Base-by-base conservation (phyloP, 2,888 invertebrate species). In the Fragum fragum region DNA sequence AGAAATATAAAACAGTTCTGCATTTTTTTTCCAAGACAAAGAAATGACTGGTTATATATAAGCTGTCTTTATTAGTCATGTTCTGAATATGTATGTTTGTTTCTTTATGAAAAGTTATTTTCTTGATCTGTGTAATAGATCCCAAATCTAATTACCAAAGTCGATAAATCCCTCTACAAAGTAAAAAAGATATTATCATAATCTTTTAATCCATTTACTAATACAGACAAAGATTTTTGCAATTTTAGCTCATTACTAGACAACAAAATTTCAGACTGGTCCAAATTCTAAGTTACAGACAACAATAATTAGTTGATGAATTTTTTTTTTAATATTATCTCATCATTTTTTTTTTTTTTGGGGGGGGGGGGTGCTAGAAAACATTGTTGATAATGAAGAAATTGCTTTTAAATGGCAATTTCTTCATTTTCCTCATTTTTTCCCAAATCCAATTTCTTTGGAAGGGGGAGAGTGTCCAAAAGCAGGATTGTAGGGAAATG, bases 181-280 rank as follows among this genome's bases (percentile, higher is more conserved):
- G 32, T 36, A 18, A 23, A 16, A 68, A 39, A 47, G 14, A 29
- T 36, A 68, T 42, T 68, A 68, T 66, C 55, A 63, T 73, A 78
- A 78, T 78, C 78, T 72, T 28, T 57, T 78, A 78, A 78, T 47
- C 78, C 78, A 68, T 68, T 78, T 73, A 29, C 52, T n/a, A 11
- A 47, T 57, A 57, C 57, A 57, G 57, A 57, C 57, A 57, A 14
- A 57, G 57, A 28, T 57, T 57, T 57, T 26, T 14, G 2, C 47
- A 47, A 47, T 47, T n/a, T n/a, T n/a, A n/a, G n/a, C n/a, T n/a
- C n/a, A n/a, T n/a, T n/a, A n/a, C n/a, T n/a, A n/a, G n/a, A n/a
- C n/a, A n/a, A n/a, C n/a, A n/a, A n/a, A n/a, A n/a, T n/a, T n/a
- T n/a, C n/a, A n/a, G n/a, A n/a, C n/a, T n/a, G n/a, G n/a, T n/a